Percentiles rank a stretch among this genome's conserved stretches.
phyloP scores from a whole-genome alignment of 2,888 invertebrate genomes.

The Papilio protenor region DNA sequence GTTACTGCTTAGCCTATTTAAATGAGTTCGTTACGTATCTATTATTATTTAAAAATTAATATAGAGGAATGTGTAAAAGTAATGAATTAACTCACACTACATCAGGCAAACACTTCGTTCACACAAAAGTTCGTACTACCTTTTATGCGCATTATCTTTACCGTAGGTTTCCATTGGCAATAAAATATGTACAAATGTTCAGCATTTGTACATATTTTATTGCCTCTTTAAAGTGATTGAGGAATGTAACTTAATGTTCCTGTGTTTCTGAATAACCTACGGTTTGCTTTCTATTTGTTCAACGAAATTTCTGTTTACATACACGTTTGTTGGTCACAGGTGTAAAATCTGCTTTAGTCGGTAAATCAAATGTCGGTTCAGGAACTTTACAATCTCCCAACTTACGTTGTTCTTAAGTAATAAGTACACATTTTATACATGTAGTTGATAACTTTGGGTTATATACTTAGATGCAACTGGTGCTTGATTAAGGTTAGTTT shows the following conservation, averaged over 20 bases:
- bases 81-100: too few relatives aligned
- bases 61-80: too few relatives aligned
- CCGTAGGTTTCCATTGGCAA: too few relatives aligned
- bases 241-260: too few relatives aligned
- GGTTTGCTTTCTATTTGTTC: not conserved
- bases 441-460: not conserved
- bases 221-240: not conserved
- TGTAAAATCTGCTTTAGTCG: constrained; percentile 35
- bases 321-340: constrained; percentile 38
- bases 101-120: too few relatives aligned
- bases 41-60: too few relatives aligned
- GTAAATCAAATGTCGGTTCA: constrained; percentile 32
- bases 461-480: constrained; percentile 31
- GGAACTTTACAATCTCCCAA: constrained; percentile 28
- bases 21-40: too few relatives aligned
- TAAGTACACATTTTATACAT: constrained; percentile 34
- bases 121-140: too few relatives aligned
- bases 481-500: not conserved
- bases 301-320: constrained; percentile 2
- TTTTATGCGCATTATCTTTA: too few relatives aligned
- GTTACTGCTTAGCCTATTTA: too few relatives aligned
- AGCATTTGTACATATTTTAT: too few relatives aligned
- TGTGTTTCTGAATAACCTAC: not conserved
- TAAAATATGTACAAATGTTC: too few relatives aligned
- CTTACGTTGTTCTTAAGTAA: constrained; percentile 35